Conservation (phyloP, 2,113 vertebrate species). For the pig (Sus scrofa) region DNA sequence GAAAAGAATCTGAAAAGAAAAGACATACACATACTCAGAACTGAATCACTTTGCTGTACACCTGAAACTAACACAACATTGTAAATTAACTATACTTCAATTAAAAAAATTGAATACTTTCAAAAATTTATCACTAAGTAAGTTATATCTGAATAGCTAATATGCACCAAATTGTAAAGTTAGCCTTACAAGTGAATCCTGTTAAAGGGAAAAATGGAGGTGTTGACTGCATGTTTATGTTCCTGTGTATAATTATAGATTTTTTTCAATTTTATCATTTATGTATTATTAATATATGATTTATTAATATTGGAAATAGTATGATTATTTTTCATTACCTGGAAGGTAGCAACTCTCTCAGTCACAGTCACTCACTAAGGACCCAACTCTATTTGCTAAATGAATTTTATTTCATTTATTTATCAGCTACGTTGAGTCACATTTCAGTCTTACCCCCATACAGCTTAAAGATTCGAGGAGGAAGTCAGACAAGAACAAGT, state of each 20-base stretch:
- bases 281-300: neutral
- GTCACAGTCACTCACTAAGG: neutral
- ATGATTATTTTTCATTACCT: neutral
- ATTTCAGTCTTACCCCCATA: neutral
- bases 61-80: neutral
- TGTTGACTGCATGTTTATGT: neutral
- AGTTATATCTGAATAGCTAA: neutral
- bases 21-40: neutral
- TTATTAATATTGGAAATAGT: neutral
- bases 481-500: neutral
- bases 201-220: neutral
- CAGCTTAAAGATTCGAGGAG: neutral
- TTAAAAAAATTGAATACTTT: neutral
- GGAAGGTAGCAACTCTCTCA: neutral
- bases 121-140: neutral
- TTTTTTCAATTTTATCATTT: too few relatives aligned
- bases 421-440: neutral
- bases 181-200: neutral
- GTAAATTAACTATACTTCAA: neutral
- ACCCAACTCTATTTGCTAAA: neutral
- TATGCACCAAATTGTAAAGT: rapidly evolving
- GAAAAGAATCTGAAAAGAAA: neutral
- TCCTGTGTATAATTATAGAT: neutral
- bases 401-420: neutral
- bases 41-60: neutral